These are phyloP conservation scores for Amphiura filiformis DNA, from an alignment of 35 echinoderm and acorn worm genomes.

Conservation along the genomic window DNA sequence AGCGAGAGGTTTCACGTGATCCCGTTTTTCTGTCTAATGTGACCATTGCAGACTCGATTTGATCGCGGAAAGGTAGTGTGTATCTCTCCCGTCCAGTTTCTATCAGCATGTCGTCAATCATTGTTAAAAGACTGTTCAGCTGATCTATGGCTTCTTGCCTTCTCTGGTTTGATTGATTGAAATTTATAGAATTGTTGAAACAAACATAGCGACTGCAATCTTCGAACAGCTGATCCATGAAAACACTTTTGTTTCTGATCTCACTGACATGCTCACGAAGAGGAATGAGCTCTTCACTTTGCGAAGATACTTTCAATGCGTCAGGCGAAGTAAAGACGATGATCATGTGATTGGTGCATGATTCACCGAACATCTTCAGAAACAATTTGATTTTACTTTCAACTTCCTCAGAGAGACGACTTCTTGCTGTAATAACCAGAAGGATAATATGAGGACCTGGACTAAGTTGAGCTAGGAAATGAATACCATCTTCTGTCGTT, in stretches of 20 bases:
- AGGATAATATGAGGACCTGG: background rate
- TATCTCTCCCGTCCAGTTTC: background rate
- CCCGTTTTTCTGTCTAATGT: background rate
- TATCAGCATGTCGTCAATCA: background rate
- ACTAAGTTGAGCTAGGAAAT: background rate
- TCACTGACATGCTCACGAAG: background rate
- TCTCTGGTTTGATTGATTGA: background rate
- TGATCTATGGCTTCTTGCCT: background rate
- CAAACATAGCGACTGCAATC: background rate
- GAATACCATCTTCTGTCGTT: background rate
- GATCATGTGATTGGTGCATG: background rate
- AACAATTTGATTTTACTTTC: background rate
- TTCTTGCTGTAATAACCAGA: background rate
- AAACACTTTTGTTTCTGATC: background rate
- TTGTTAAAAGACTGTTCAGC: background rate
- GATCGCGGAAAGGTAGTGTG: background rate
- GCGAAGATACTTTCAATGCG: background rate
- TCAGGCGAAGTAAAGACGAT: background rate
- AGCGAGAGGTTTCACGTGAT: background rate
- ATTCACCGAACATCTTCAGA: background rate
- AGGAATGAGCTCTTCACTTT: background rate
- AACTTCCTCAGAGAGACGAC: background rate
- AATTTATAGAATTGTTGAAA: background rate
- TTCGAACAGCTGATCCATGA: background rate
- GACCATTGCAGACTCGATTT: background rate